phyloP scores from a whole-genome alignment of 2,888 invertebrate species.

The Cartodere bifasciata region DNA sequence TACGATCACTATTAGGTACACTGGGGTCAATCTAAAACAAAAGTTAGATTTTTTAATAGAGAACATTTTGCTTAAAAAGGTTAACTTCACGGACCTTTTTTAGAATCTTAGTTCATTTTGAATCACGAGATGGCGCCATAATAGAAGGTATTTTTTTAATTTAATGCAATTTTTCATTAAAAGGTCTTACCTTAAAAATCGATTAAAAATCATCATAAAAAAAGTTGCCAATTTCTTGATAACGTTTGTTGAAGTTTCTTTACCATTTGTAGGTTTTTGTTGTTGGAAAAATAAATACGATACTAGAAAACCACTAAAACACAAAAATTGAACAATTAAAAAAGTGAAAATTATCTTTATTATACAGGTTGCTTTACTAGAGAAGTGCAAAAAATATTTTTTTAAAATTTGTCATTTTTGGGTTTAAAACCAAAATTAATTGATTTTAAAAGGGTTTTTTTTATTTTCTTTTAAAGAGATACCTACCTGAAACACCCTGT shows the following conservation, averaged over 20 bases:
- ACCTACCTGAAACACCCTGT: too few species aligned
- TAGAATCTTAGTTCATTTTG: too few species aligned
- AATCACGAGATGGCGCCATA: background rate
- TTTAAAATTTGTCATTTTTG: too few species aligned
- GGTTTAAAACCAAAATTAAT: too few species aligned
- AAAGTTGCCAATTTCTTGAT: slow-evolving; percentile 18
- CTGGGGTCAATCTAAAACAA: slow-evolving; percentile 34
- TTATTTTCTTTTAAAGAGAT: too few species aligned
- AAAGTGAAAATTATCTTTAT: slow-evolving; percentile 4
- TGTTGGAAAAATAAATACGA: slow-evolving; percentile 25
- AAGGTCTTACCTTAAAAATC: slow-evolving; percentile 36
- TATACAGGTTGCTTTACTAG: too few species aligned
- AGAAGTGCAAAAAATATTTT: too few species aligned
- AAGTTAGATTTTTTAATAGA: too few species aligned
- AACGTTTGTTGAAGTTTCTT: slow-evolving; percentile 14
- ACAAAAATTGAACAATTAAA: slow-evolving; percentile 5
- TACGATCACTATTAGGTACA: slow-evolving; percentile 34
- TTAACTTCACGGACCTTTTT: too few species aligned
- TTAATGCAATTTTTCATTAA: background rate
- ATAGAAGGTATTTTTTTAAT: background rate
- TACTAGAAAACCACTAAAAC: slow-evolving; percentile 26
- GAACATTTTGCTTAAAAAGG: too few species aligned
- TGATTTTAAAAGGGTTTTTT: too few species aligned
- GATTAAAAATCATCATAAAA: slow-evolving; percentile 24
- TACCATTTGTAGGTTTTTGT: slow-evolving; percentile 15